Base-by-base conservation (phyloP, 2,888 invertebrate genomes). In the Trachelus stipa region DNA sequence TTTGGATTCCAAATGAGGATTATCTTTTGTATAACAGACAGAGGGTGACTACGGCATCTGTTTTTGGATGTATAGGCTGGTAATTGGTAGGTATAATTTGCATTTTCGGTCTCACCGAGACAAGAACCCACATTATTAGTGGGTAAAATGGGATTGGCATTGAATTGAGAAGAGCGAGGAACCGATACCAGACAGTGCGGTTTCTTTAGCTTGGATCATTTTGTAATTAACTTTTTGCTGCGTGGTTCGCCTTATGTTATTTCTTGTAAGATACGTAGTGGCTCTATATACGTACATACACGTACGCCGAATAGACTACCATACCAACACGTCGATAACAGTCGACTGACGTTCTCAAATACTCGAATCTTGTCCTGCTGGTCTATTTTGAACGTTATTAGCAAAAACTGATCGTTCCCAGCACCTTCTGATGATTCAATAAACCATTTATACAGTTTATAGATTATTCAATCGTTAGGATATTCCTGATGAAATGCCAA, bases 41-140 rank as follows among this genome's bases (percentile, higher is more conserved):
- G 35, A 75, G 71, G 76, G 78, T 30, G 75, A 75, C 71, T 31
- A 71, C 82, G 81, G 84, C 87, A 87, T 87, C 84, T 86, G 87
- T 87, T 83, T 86, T 86, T 88, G 56, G 56, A 23, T 56, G 56
- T 56, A 23, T 56, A 56, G 56, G 56, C 56, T 56, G 23, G 56
- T 56, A 85, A 85, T 87, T 86, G 86, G 81, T 81, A 82, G 83
- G 82, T 82, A 88, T 89, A 88, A 90, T 90, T 90, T 90, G 90
- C 90, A 89, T 90, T 88, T 88, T 86, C 83, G 85, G 85, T 71
- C 2, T 87, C 82, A 83, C 81, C 84, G 84, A 81, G 85, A 86
- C 88, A 85, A 86, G 88, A 88, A 87, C 85, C 88, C 87, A 87
- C 89, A 88, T 90, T 90, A 89, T 90, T 88, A 89, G 81, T 81